These are phyloP conservation scores for Labroides dimidiatus DNA, from an alignment of 2,797 vertebrate genomes.

Conservation along the genomic window DNA sequence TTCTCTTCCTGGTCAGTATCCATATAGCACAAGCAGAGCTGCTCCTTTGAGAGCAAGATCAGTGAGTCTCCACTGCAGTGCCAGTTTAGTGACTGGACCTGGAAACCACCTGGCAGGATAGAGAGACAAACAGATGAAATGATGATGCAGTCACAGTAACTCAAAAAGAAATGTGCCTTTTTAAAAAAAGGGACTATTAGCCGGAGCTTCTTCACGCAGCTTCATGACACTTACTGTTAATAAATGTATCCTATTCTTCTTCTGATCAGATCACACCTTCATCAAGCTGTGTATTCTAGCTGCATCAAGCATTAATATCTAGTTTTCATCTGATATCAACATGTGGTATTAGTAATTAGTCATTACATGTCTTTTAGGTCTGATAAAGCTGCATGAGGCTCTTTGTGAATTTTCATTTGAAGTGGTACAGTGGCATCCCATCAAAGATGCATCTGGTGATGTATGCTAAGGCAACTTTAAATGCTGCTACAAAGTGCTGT, in stretches of 20 bases:
- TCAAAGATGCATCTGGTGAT: too few species aligned
- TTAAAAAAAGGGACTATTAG: slow-evolving; percentile 5
- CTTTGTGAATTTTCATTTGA: too few species aligned
- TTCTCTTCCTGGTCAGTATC: slow-evolving; percentile 81
- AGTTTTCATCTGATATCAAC: too few species aligned
- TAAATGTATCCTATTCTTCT: neutral
- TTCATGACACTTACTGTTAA: neutral
- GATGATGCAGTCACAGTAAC: neutral
- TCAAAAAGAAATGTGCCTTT: neutral
- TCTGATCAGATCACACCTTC: neutral
- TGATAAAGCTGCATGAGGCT: too few species aligned
- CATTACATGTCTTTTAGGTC: too few species aligned
- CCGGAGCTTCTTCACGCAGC: neutral
- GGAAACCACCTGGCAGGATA: slow-evolving; percentile 86
- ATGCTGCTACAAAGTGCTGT: too few species aligned
- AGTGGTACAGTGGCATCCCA: too few species aligned
- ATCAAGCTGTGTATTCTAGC: too few species aligned
- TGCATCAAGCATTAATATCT: too few species aligned
- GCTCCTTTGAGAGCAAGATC: slow-evolving; percentile 91
- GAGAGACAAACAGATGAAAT: neutral
- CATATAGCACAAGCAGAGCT: slow-evolving; percentile 94
- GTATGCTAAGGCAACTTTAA: too few species aligned
- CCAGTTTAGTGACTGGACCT: slow-evolving; percentile 90
- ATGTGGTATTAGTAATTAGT: too few species aligned
- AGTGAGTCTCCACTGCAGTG: slow-evolving; percentile 86